Evolutionary conservation across 2,113 vertebrate species (phyloP), one percentile per base, ranked within the genome.

Genomic region (Aythya baeri): DNA sequence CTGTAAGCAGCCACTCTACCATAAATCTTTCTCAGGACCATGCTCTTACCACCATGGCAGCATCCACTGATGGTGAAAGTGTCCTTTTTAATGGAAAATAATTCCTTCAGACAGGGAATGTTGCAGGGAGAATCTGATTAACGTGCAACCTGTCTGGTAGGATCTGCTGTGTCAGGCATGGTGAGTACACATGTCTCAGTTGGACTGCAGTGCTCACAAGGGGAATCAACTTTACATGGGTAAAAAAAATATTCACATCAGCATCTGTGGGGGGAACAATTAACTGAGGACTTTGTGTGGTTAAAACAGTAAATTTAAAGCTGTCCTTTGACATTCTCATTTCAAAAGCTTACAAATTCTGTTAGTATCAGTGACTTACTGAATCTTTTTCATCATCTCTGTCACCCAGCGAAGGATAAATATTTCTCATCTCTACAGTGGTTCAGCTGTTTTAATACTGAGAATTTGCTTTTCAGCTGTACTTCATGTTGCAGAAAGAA

Each of bases 1-100:
- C 90, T 91, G 73, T 62, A 68, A 97, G 81, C 65, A 94, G 73
- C 90, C 67, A 78, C 83, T 49, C 93, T 92, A 85, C 78, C 75
- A 88, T 77, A 77, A 75, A 80, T 44, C 46, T 92, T 80, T 88
- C 38, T 62, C 73, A 92, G 90, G 66, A 93, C 76, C 90, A 81
- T 32, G 57, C 49, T 95, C 58, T 97, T 93, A 94, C 41, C 88
- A 94, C 34, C 44, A 3, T 65, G 76, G 83, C 73, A 93, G 61
- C 76, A 88, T 32, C 62, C 88, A 92, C 83, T 74, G 88, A 86
- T 93, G 92, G 70, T 58, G 71, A 93, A 85, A 93, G 65, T 22
- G 34, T 88, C 68, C 57, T 90, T 95, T 88, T 77, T 29, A 74
- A 83, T 23, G 31, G 57, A 68, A 94, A n/a, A 86, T 36, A 86